Evolutionary conservation across 2,888 invertebrate species (phyloP).

Genomic region (Slavum lentiscoides): DNA sequence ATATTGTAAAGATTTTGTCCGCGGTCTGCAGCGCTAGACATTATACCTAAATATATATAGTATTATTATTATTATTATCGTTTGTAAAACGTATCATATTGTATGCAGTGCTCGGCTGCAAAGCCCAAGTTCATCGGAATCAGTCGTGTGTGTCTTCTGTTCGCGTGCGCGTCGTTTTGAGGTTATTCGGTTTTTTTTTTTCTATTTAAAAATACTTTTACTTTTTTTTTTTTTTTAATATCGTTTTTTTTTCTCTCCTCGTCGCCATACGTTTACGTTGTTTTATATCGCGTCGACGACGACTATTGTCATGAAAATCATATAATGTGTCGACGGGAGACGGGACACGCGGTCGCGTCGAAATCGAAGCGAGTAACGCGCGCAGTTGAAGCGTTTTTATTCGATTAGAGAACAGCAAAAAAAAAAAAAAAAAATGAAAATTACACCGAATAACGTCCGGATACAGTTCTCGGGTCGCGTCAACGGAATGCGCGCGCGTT

Average conservation of each 20-base stretch:
- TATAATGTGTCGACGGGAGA: too few relatives aligned
- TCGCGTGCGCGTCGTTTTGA: conserved; percentile 34
- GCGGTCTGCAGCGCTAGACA: conserved; percentile 9
- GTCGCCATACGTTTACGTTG: neutral
- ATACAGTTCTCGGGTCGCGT: too few relatives aligned
- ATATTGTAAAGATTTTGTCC: conserved; percentile 22
- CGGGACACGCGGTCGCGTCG: too few relatives aligned
- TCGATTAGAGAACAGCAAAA: too few relatives aligned
- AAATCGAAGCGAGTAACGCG: too few relatives aligned
- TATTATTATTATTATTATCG: too few relatives aligned
- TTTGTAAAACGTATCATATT: too few relatives aligned
- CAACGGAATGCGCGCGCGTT: too few relatives aligned
- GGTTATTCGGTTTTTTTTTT: conserved; percentile 39
- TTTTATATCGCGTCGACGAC: neutral
- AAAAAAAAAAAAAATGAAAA: too few relatives aligned
- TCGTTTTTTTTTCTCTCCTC: neutral
- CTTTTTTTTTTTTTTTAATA: conserved; percentile 33
- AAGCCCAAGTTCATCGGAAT: conserved; percentile 52
- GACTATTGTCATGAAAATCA: neutral
- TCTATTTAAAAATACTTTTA: conserved; percentile 25
- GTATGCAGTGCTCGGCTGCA: neutral
- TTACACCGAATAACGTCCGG: too few relatives aligned
- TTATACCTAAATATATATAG: conserved; percentile 14
- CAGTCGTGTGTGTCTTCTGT: conserved; percentile 52
- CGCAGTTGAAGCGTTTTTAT: too few relatives aligned